Conservation (phyloP, 2,797 vertebrate genomes). For the Columba guinea region DNA sequence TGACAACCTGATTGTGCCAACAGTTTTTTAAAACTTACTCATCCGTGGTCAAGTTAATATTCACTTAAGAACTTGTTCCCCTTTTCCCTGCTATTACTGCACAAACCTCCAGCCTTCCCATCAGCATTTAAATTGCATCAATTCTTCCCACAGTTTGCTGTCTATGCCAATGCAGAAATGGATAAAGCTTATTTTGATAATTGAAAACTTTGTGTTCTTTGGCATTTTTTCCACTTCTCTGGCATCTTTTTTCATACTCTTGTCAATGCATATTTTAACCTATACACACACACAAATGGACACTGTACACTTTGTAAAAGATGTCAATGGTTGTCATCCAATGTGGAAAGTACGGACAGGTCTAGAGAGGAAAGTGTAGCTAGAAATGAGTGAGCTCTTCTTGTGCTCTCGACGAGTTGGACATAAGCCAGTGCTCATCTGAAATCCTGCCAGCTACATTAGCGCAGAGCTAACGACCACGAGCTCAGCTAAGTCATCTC, state of each 20-base stretch:
- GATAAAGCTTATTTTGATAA: neutral
- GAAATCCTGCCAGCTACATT: neutral
- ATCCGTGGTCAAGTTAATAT: neutral
- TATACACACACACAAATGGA: neutral
- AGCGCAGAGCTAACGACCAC: neutral
- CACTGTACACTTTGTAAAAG: neutral
- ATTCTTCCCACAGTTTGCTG: neutral
- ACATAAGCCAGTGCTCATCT: neutral
- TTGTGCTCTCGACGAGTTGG: neutral
- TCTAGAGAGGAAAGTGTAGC: neutral
- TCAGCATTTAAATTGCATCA: neutral
- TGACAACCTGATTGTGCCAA: neutral
- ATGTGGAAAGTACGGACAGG: neutral
- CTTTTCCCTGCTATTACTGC: neutral
- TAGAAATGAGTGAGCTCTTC: neutral
- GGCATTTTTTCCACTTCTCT: conserved; percentile 37
- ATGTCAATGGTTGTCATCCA: neutral
- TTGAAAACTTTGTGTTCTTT: neutral
- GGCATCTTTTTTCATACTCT: conserved; percentile 7
- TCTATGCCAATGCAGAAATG: neutral
- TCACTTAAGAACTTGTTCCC: neutral
- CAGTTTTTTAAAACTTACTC: neutral
- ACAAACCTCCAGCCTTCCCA: neutral
- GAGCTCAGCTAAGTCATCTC: neutral
- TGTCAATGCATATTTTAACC: neutral